A percentile compares a stretch with the other conserved stretches of the same genome.
phyloP scores from a whole-genome alignment of 1,140 invertebrate genomes.

The Drosophila teissieri region DNA sequence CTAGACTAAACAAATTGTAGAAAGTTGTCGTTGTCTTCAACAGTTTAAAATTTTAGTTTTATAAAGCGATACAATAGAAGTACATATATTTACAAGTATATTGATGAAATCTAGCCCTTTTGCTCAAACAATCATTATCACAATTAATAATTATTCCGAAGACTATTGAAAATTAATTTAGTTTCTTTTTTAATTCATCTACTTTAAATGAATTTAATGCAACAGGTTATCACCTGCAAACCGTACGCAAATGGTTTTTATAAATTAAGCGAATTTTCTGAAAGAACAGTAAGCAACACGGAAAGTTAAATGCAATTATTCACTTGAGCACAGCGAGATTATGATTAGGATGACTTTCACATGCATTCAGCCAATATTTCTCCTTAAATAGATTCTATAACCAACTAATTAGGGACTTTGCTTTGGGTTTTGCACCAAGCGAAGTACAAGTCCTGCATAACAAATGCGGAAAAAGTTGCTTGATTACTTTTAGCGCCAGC shows the following conservation, averaged over 20 bases:
- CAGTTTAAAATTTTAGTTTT: too few relatives aligned
- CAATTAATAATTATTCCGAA: too few relatives aligned
- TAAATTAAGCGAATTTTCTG: not conserved
- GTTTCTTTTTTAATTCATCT: too few relatives aligned
- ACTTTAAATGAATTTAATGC: not conserved
- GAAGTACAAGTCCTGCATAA: not conserved
- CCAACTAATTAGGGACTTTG: not conserved
- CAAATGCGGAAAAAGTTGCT: not conserved
- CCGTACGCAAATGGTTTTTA: not conserved
- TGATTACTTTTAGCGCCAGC: not conserved
- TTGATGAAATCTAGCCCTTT: too few relatives aligned
- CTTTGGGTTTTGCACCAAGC: not conserved
- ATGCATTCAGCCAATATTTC: too few relatives aligned
- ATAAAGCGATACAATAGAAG: too few relatives aligned
- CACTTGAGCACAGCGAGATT: not conserved
- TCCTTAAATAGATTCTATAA: not conserved
- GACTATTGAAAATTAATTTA: not conserved
- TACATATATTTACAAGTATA: too few relatives aligned
- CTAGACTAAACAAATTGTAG: too few relatives aligned
- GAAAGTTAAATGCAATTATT: not conserved
- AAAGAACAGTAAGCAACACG: not conserved
- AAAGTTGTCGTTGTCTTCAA: too few relatives aligned
- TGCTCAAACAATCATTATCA: too few relatives aligned
- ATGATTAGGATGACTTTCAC: not conserved
- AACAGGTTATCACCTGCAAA: slow-evolving; percentile 5